Percentiles rank a stretch among this genome's conserved stretches.
phyloP scores from a whole-genome alignment of 2,113 vertebrate genomes.

The Platichthys flesus region DNA sequence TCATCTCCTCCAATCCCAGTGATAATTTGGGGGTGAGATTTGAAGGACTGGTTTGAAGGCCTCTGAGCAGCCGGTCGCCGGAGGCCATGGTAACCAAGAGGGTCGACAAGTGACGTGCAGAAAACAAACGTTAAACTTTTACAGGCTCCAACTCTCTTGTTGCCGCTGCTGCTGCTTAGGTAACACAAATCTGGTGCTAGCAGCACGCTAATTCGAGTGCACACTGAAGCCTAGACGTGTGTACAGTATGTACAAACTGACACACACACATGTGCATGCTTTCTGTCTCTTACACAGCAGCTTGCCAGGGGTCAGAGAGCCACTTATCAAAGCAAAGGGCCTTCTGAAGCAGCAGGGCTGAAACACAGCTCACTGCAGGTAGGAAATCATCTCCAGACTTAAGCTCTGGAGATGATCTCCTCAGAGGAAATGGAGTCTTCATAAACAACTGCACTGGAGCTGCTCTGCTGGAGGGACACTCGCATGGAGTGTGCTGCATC shows the following conservation, averaged over 20 bases:
- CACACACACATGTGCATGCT: constrained; percentile 25
- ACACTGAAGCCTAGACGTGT: background rate
- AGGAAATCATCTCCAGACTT: constrained; percentile 68
- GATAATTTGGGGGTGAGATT: too few species aligned
- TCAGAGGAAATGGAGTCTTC: constrained; percentile 58
- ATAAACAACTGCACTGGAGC: constrained; percentile 16
- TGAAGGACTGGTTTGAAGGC: constrained; percentile 7
- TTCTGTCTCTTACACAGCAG: constrained; percentile 29
- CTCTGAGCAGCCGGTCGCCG: background rate
- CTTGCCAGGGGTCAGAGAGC: constrained; percentile 39
- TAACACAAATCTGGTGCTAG: constrained; percentile 55
- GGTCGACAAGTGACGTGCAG: constrained; percentile 55
- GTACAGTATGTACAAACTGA: background rate
- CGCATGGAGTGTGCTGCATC: background rate
- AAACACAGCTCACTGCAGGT: constrained; percentile 35
- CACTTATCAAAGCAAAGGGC: constrained; percentile 54
- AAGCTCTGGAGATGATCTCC: too few species aligned
- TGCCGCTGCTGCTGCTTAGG: constrained; percentile 49
- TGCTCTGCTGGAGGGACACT: constrained; percentile 1
- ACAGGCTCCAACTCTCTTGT: constrained; percentile 50
- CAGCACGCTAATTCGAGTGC: background rate
- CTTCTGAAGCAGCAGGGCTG: constrained; percentile 26
- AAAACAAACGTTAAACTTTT: constrained; percentile 80
- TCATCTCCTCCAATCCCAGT: constrained; percentile 23
- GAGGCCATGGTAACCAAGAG: constrained; percentile 54